Conservation (phyloP, 2,797 vertebrate species). For the Rhabdophis nuchalis region DNA sequence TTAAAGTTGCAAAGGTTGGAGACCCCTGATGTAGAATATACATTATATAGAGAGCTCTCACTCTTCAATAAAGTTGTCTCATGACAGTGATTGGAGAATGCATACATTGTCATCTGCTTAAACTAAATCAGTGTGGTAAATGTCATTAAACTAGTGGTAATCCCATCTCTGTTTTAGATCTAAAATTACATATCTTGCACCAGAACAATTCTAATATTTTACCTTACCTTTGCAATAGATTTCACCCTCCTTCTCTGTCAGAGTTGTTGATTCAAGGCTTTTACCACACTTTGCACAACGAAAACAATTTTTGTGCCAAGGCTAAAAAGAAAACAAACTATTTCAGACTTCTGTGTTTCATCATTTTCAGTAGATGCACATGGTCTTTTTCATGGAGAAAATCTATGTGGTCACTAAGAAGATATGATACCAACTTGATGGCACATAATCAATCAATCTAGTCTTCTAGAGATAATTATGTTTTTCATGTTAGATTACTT, state of each 20-base stretch:
- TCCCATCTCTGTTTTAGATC: neutral
- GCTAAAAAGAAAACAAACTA: constrained; percentile 62
- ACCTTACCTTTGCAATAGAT: constrained; percentile 95
- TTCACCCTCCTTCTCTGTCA: constrained; percentile 94
- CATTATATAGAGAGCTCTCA: neutral
- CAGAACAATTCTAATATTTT: neutral
- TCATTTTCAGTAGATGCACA: neutral
- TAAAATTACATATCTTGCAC: neutral
- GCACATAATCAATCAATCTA: neutral
- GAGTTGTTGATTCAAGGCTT: constrained; percentile 91
- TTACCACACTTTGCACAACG: constrained; percentile 94
- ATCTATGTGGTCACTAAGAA: neutral
- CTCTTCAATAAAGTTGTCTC: neutral
- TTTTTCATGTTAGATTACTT: neutral
- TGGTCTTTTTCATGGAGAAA: neutral
- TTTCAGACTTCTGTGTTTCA: neutral
- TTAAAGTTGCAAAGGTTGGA: no score
- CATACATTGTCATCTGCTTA: neutral
- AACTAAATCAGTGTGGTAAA: neutral
- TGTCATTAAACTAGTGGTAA: neutral
- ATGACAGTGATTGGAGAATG: neutral
- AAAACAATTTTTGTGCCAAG: constrained; percentile 96
- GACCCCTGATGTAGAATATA: no score
- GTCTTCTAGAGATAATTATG: neutral
- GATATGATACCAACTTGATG: neutral